Percentiles rank a stretch among this genome's conserved stretches.
phyloP scores from a whole-genome alignment of 2,113 vertebrate species.

The Scomber colias region DNA sequence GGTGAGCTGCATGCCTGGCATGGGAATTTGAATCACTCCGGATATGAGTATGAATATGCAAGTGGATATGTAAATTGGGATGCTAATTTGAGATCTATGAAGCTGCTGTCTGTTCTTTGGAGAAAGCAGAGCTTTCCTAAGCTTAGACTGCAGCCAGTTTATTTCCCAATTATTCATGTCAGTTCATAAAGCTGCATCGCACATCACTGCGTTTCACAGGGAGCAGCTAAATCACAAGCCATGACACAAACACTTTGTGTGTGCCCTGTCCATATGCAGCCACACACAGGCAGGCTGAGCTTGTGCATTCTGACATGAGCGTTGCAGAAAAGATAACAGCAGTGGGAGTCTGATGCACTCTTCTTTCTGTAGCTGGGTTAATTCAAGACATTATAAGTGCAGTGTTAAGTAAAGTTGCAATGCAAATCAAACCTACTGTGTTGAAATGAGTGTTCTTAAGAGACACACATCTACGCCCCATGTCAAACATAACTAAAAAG shows the following conservation, averaged over 20 bases:
- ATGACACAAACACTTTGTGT: conserved; percentile 3
- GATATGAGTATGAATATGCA: conserved; percentile 55
- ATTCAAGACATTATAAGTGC: conserved; percentile 34
- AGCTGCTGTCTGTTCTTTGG: conserved; percentile 20
- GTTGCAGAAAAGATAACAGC: not conserved
- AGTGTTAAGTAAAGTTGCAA: conserved; percentile 26
- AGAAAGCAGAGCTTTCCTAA: conserved; percentile 16
- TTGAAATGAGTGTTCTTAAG: conserved; percentile 48
- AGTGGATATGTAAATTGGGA: conserved; percentile 47
- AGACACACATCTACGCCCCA: conserved; percentile 13
- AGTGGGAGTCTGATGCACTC: conserved; percentile 5
- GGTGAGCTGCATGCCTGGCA: conserved; percentile 25
- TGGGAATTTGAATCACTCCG: conserved; percentile 29
- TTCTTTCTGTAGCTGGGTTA: conserved; percentile 31
- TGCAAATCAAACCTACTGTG: conserved; percentile 34
- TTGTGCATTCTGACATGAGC: no score
- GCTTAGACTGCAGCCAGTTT: conserved; percentile 35
- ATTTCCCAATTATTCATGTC: conserved; percentile 42
- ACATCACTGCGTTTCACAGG: conserved; percentile 36
- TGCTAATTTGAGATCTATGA: conserved; percentile 39
- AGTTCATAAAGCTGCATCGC: conserved; percentile 42
- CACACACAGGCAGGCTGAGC: not conserved
- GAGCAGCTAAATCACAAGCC: conserved; percentile 44
- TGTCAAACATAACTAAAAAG: conserved; percentile 54
- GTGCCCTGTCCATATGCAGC: not conserved